Evolutionary conservation across 2,888 invertebrate genomes (phyloP), one percentile per base, ranked within the genome.

Genomic region (Seira musarum): DNA sequence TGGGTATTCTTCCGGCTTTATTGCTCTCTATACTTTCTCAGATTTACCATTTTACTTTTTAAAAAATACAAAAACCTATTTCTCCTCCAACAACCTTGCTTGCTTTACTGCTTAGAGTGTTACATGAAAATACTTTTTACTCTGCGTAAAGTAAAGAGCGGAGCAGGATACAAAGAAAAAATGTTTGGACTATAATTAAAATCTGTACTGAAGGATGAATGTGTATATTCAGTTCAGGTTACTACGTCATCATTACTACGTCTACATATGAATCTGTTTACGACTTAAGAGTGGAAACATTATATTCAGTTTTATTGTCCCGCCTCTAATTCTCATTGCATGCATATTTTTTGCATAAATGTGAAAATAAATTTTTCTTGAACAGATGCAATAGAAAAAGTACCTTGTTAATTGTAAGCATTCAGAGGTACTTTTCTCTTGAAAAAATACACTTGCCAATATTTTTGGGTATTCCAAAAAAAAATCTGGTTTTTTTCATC

Each of bases 311-410:
- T 49, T 49, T 49, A 49, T 49, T 49, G 17, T n/a, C 49, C 13
- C 49, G 49, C 49, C 49, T 49, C 49, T 49, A 49, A 49, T 49
- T 13, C 49, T 49, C 49, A 49, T 49, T 49, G 49, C 49, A 49
- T 49, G 49, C 49, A 49, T 49, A 49, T 49, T 49, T 49, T 49
- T 49, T 49, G 49, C 49, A n/a, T n/a, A 49, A 49, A n/a, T 49
- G 49, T 49, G 15, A n/a, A 49, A 49, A 49, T 49, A 49, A 49
- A 49, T 49, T 49, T 49, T 3, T n/a, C n/a, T n/a, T 2, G 49
- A 49, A 49, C 15, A 49, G 49, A 49, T 49, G 13, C 49, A 49
- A 49, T 49, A 15, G 30, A 49, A 49, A 49, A 49, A 49, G 49
- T 49, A 49, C 49, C 49, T 49, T 49, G 49, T 49, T 49, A 49